A percentile compares a stretch with the other conserved stretches of the same genome.
Conservation (phyloP, 1,140 invertebrate species). For the Drosophila simulans region DNA sequence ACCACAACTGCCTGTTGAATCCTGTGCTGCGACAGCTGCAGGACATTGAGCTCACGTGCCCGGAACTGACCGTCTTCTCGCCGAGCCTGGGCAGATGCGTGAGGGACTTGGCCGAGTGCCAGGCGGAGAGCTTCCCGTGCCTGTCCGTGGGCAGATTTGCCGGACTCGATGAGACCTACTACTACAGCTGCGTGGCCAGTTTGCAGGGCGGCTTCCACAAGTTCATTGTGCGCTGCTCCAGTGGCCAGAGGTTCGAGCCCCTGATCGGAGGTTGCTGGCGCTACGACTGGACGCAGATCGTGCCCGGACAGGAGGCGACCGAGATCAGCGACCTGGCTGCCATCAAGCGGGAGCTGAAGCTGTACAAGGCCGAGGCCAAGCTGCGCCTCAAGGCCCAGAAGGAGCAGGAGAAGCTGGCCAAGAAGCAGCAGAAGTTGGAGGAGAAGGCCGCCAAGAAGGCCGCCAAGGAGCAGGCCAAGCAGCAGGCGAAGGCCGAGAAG, state of each 20-base stretch:
- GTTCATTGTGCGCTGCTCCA: conserved; percentile 67
- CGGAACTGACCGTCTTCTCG: conserved; percentile 45
- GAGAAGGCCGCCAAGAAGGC: conserved; percentile 70
- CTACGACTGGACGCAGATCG: conserved; percentile 64
- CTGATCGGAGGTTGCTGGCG: conserved; percentile 59
- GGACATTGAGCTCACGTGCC: conserved; percentile 40
- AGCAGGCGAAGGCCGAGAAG: conserved; percentile 63
- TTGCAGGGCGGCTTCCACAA: conserved; percentile 59
- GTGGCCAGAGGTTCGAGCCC: conserved; percentile 51
- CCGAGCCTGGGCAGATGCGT: conserved; percentile 50
- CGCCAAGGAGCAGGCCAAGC: conserved; percentile 70
- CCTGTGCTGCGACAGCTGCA: conserved; percentile 23
- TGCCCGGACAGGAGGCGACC: conserved; percentile 45
- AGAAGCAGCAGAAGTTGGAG: conserved; percentile 67
- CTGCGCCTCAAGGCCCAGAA: conserved; percentile 62
- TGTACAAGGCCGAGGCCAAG: conserved; percentile 69
- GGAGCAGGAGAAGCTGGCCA: conserved; percentile 59
- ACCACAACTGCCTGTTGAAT: conserved; percentile 58
- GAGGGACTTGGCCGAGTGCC: conserved; percentile 62
- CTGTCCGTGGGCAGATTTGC: conserved; percentile 40
- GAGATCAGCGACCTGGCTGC: conserved; percentile 64
- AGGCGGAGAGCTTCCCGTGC: conserved; percentile 51
- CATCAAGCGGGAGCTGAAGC: conserved; percentile 70
- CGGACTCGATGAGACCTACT: conserved; percentile 59
- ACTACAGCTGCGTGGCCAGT: conserved; percentile 63